Evolutionary conservation across 2,113 vertebrate species (phyloP).

Genomic region (Ptilonorhynchus violaceus): DNA sequence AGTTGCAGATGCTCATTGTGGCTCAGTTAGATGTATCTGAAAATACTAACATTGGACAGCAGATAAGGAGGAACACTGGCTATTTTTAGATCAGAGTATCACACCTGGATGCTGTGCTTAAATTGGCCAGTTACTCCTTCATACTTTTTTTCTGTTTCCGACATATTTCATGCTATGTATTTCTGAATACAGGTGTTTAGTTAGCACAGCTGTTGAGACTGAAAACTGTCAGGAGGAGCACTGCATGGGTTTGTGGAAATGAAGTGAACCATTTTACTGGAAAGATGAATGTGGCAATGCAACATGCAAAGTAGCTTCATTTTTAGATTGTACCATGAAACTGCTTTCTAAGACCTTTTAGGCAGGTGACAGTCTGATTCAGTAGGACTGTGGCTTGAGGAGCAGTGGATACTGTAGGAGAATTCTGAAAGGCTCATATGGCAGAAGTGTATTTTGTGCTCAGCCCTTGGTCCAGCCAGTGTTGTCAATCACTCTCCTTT

Average conservation of each 20-base stretch:
- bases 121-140: background rate
- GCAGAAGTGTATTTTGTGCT: background rate
- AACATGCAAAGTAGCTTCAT: background rate
- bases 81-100: fast-evolving
- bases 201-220: background rate
- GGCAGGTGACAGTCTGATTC: background rate
- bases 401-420: background rate
- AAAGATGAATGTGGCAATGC: background rate
- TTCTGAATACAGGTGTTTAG: background rate
- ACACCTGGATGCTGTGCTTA: background rate
- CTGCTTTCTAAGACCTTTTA: background rate
- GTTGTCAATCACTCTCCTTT: background rate
- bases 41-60: background rate
- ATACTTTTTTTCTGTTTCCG: background rate
- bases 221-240: background rate
- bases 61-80: background rate
- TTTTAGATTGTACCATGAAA: background rate
- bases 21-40: background rate
- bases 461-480: background rate
- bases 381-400: background rate
- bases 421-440: background rate
- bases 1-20: background rate
- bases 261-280: background rate
- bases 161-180: background rate
- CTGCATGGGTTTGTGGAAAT: background rate